Evolutionary conservation across 2,888 invertebrate genomes (phyloP).

Genomic region (Phanerotoma sp.): DNA sequence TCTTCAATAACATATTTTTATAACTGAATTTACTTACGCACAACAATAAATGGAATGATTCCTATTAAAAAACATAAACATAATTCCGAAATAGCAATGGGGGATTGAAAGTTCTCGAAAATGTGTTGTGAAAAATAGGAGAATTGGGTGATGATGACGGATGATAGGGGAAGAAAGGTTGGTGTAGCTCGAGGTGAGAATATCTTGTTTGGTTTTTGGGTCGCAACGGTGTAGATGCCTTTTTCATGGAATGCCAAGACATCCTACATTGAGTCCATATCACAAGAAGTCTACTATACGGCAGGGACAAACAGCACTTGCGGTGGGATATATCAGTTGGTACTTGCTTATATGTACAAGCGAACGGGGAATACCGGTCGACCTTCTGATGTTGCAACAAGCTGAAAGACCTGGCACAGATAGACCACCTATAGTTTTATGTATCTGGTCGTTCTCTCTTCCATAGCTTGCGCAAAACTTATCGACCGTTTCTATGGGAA

Average conservation of each 20-base stretch:
- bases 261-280: slow-evolving; percentile 12
- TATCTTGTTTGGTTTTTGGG: slow-evolving; percentile 21
- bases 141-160: neutral
- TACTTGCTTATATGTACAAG: neutral
- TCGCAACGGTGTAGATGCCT: slow-evolving; percentile 9
- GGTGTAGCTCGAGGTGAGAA: neutral
- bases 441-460: slow-evolving; percentile 6
- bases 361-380: slow-evolving; percentile 52
- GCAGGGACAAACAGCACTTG: slow-evolving; percentile 20
- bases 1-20: too few species aligned
- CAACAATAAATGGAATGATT: too few species aligned
- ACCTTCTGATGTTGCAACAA: slow-evolving; percentile 57
- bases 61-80: too few species aligned
- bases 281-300: slow-evolving; percentile 5
- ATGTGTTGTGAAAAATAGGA: neutral
- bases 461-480: slow-evolving; percentile 2
- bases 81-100: too few species aligned
- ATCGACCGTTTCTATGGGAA: slow-evolving; percentile 2
- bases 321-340: slow-evolving; percentile 15
- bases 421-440: slow-evolving; percentile 34
- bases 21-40: too few species aligned
- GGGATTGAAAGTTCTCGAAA: neutral
- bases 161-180: neutral
- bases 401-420: slow-evolving; percentile 54
- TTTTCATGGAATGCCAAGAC: slow-evolving; percentile 10